A percentile compares a stretch with the other conserved stretches of the same genome.
phyloP scores from a whole-genome alignment of 2,888 invertebrate species.

The Sycophila texana region DNA sequence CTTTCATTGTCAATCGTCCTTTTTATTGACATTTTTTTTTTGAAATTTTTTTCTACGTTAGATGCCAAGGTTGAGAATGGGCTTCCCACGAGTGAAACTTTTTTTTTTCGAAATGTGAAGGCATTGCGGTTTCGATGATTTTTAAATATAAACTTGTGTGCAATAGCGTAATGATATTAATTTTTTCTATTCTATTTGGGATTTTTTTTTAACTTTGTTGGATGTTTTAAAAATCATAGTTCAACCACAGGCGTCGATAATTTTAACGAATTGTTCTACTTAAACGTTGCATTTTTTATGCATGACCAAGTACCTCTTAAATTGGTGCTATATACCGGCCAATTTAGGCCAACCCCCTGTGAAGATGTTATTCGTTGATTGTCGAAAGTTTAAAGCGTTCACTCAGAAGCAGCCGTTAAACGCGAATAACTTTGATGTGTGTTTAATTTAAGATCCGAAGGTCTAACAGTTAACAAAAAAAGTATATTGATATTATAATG shows the following conservation, averaged over 20 bases:
- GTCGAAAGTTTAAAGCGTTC: conserved; percentile 39
- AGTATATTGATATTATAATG: conserved; percentile 48
- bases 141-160: conserved; percentile 36
- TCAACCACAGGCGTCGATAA: conserved; percentile 25
- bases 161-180: conserved; percentile 38
- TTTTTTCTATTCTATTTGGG: conserved; percentile 8
- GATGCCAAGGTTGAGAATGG: conserved; percentile 19
- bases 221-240: conserved; percentile 21
- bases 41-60: conserved; percentile 12
- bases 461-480: conserved; percentile 44
- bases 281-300: conserved; percentile 41
- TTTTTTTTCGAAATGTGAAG: conserved; percentile 42
- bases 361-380: conserved; percentile 54
- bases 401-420: conserved; percentile 33
- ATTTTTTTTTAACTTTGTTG: conserved; percentile 10
- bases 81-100: conserved; percentile 25
- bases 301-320: conserved; percentile 48
- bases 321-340: conserved; percentile 50
- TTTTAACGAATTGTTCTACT: conserved; percentile 30
- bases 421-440: conserved; percentile 4
- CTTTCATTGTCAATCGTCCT: conserved; percentile 46
- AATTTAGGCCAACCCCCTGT: conserved; percentile 12
- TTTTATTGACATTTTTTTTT: conserved; percentile 26
- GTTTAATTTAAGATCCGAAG: conserved; percentile 31
- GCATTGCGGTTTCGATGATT: conserved; percentile 2